Percentiles rank a stretch among this genome's conserved stretches.
Evolutionary conservation across 2,113 vertebrate genomes (phyloP).

Genomic region (Tautogolabrus adspersus): DNA sequence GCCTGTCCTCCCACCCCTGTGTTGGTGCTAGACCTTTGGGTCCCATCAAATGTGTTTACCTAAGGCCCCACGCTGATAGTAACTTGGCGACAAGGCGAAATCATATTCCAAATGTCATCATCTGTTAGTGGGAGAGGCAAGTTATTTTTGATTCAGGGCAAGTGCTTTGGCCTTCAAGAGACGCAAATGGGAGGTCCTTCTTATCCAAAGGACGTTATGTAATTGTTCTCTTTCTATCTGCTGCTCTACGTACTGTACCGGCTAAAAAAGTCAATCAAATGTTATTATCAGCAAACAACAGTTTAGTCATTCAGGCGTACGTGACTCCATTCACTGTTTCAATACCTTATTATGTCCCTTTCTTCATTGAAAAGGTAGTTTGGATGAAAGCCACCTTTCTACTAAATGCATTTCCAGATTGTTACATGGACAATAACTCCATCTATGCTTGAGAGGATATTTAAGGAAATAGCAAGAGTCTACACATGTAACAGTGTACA

Average conservation of each 20-base stretch:
- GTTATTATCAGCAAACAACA: conserved; percentile 43
- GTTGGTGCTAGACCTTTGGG: conserved; percentile 68
- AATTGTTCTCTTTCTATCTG: conserved; percentile 31
- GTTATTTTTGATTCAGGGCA: conserved; percentile 72
- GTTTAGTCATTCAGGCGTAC: conserved; percentile 47
- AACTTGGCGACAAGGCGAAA: conserved; percentile 79
- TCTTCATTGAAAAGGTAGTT: conserved; percentile 53
- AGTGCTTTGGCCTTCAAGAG: conserved; percentile 58
- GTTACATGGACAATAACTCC: conserved; percentile 39
- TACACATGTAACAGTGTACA: too few relatives aligned
- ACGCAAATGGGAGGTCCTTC: conserved; percentile 39
- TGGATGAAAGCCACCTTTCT: conserved; percentile 54
- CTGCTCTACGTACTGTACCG: neutral
- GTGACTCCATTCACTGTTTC: conserved; percentile 63
- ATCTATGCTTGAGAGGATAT: conserved; percentile 28
- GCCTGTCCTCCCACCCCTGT: conserved; percentile 63
- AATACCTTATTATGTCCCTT: conserved; percentile 51
- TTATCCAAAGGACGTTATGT: conserved; percentile 54
- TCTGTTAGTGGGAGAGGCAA: conserved; percentile 63
- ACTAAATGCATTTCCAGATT: conserved; percentile 38
- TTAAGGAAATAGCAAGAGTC: conserved; percentile 4
- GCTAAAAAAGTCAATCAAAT: conserved; percentile 49
- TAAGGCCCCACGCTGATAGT: conserved; percentile 70
- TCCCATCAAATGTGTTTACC: conserved; percentile 79
- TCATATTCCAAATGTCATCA: conserved; percentile 78